These are phyloP conservation scores for Peromyscus maniculatus DNA, from an alignment of 2,113 vertebrate genomes.

Conservation along the genomic window DNA sequence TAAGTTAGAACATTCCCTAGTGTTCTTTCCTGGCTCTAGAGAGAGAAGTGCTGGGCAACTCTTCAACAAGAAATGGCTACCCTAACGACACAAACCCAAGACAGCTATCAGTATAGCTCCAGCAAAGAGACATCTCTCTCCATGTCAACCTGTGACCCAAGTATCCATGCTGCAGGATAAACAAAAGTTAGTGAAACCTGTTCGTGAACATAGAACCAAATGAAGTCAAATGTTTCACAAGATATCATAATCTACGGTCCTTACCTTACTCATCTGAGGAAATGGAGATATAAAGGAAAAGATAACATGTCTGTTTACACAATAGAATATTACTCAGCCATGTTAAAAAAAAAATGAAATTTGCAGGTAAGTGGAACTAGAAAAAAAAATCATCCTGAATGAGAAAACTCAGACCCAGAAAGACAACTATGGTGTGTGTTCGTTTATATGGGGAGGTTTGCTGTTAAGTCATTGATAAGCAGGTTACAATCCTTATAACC, in stretches of 20 bases:
- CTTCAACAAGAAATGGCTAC: not conserved
- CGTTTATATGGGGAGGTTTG: not conserved
- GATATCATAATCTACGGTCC: not conserved
- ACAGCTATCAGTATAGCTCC: not conserved
- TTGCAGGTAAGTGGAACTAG: not conserved
- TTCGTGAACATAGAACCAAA: not conserved
- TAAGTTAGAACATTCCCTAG: slow-evolving; percentile 57
- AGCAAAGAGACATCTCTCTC: not conserved
- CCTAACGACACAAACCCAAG: not conserved
- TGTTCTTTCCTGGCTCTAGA: slow-evolving; percentile 7
- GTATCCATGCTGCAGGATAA: not conserved
- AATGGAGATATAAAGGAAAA: not conserved
- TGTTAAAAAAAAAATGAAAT: not conserved
- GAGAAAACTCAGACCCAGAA: not conserved
- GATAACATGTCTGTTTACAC: not conserved
- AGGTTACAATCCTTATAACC: not conserved
- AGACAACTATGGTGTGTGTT: not conserved
- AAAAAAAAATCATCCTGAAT: not conserved
- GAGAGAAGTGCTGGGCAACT: not conserved
- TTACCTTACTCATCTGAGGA: not conserved
- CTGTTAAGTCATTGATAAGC: not conserved
- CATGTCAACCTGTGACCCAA: not conserved
- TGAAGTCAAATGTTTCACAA: not conserved
- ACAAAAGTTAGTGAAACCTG: not conserved
- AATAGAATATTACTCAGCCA: not conserved